Evolutionary conservation across 2,797 vertebrate genomes (phyloP), one percentile per base, ranked within the genome.

Genomic region (Rhinogobio ventralis): DNA sequence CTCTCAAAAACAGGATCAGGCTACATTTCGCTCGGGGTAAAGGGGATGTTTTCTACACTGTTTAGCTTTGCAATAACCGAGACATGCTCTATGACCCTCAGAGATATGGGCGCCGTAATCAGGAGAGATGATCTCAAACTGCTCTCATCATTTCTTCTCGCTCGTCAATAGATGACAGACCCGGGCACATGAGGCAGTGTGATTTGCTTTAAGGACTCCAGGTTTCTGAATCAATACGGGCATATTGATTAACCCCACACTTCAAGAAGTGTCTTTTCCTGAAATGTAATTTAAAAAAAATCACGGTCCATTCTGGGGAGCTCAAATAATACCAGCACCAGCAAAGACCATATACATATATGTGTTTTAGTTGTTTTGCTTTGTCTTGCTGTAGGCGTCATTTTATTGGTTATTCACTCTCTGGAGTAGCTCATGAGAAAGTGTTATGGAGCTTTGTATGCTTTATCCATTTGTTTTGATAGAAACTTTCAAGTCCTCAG

Each of bases 101-200:
- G 49, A 85, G 85, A 87, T 83, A 78, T 82, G 17, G 46, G 36
- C n/a, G 14, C 62, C 67, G 67, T 76, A 89, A 84, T 90, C 83
- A 86, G 86, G 72, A 77, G 74, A 64, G 76, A 79, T 85, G 83
- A 79, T 72, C 83, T 79, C 23, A 10, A 79, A 82, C 77, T 66
- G 72, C 84, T 86, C 77, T 81, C 87, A 85, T 86, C 83, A 83
- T 83, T 88, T 86, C 67, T 85, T 86, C 62, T 57, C 87, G 30
- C 45, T 60, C 71, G 81, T 88, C 87, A 51, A 87, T 84, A 78
- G 39, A 79, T 74, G 51, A 86, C 82, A 51, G 68, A 68, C 74
- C 55, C 79, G 42, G 84, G 81, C 85, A 82, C 57, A 51, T 67
- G 83, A 74, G 83, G 77, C 79, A 42, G 33, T 23, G 68, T 78